Conservation (phyloP, 2,113 vertebrate genomes). For the Progne subis region DNA sequence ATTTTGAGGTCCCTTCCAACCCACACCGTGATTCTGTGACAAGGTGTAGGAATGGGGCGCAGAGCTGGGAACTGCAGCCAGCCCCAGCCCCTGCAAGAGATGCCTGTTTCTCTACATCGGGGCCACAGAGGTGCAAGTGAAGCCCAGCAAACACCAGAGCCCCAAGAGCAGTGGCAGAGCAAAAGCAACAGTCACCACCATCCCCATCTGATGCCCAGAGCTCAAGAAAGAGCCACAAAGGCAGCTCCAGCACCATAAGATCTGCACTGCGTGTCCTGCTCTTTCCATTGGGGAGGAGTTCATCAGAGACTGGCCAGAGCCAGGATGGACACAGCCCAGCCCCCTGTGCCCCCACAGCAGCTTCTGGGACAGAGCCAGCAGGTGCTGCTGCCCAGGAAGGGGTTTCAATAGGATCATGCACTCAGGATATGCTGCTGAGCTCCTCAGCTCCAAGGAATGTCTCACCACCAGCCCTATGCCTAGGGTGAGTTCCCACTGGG, state of each 20-base stretch:
- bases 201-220: neutral
- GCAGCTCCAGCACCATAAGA: neutral
- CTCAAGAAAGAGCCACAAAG: neutral
- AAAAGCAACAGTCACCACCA: neutral
- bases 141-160: neutral
- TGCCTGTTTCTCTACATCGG: fast-evolving
- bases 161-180: neutral
- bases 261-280: fast-evolving
- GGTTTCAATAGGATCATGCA: slow-evolving; percentile 26
- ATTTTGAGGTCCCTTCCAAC: neutral
- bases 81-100: neutral
- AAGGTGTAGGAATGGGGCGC: neutral
- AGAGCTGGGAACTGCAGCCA: neutral
- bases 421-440: neutral
- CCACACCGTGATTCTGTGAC: neutral
- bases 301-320: neutral
- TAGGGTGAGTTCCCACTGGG: neutral
- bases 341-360: neutral
- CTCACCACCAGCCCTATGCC: neutral
- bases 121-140: neutral
- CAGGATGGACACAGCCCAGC: neutral
- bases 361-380: neutral
- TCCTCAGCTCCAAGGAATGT: neutral
- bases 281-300: neutral
- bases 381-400: neutral